Percentiles rank a stretch among this genome's conserved stretches.
These are phyloP conservation scores for Byasa hedistus DNA, from an alignment of 2,888 invertebrate genomes.

Conservation along the genomic window DNA sequence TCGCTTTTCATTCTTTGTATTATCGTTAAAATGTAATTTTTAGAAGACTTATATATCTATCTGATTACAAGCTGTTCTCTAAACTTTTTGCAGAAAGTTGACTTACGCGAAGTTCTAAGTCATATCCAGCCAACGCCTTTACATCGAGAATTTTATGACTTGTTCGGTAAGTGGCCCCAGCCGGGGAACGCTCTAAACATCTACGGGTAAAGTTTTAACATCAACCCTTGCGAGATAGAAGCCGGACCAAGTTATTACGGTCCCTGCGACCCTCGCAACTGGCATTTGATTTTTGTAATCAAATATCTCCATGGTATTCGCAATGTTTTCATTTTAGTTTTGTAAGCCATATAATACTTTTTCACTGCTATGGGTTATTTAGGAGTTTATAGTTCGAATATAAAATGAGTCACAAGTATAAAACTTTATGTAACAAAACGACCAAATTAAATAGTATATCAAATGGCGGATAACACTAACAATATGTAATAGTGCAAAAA, in stretches of 20 bases:
- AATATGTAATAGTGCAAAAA: too few species aligned
- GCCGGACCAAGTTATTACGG: slow-evolving; percentile 63
- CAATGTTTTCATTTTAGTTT: slow-evolving; percentile 33
- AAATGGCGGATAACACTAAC: not conserved
- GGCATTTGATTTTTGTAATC: slow-evolving; percentile 56
- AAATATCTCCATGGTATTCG: slow-evolving; percentile 30
- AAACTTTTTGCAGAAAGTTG: slow-evolving; percentile 9
- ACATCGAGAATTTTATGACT: slow-evolving; percentile 53
- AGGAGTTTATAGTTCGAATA: not conserved
- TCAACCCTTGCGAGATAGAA: slow-evolving; percentile 60
- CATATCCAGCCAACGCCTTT: slow-evolving; percentile 48
- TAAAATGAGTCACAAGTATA: not conserved
- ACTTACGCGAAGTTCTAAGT: slow-evolving; percentile 17
- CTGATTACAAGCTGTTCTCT: not conserved
- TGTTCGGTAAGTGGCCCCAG: slow-evolving; percentile 57
- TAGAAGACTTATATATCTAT: not conserved
- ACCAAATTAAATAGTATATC: not conserved
- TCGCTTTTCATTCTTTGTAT: too few species aligned
- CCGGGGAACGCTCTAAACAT: slow-evolving; percentile 62
- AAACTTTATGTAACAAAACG: not conserved
- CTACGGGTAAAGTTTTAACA: slow-evolving; percentile 66
- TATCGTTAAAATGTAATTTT: not conserved
- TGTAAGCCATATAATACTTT: slow-evolving; percentile 10
- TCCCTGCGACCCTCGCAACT: slow-evolving; percentile 49
- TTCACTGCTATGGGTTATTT: not conserved